phyloP scores from a whole-genome alignment of 2,888 invertebrate species.

The Sinotaia quadrata region DNA sequence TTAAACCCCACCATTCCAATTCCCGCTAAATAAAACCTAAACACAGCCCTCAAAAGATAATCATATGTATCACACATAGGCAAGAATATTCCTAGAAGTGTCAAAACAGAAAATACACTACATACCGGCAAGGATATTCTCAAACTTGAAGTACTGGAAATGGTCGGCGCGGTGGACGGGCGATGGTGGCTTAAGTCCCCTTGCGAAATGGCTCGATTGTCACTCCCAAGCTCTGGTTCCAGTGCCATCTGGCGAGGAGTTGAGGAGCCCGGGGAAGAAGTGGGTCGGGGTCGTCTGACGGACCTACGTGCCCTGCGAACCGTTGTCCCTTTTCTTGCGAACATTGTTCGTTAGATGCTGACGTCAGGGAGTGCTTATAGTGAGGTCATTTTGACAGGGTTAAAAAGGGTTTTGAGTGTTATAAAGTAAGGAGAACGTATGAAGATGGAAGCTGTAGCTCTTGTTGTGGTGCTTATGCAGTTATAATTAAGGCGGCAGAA shows the following conservation, averaged over 20 bases:
- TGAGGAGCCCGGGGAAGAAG: not conserved
- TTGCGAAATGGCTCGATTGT: conserved; percentile 4
- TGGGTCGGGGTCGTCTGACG: conserved; percentile 22
- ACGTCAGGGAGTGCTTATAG: no score
- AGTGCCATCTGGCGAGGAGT: not conserved
- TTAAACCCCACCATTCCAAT: no score
- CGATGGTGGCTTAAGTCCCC: conserved; percentile 16
- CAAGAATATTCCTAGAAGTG: not conserved
- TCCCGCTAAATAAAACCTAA: no score
- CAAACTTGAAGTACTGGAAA: conserved; percentile 10
- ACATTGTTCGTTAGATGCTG: conserved; percentile 18
- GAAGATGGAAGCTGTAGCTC: no score
- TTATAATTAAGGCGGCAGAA: no score
- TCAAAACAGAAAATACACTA: not conserved
- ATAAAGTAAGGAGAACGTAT: no score
- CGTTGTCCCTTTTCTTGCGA: conserved; percentile 33
- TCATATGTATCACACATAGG: no score
- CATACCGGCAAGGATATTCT: conserved; percentile 18
- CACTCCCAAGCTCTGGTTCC: conserved; percentile 14
- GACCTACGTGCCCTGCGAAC: conserved; percentile 26
- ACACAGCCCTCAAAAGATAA: no score
- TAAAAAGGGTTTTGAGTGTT: no score
- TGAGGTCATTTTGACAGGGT: no score
- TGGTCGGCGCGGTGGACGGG: not conserved
- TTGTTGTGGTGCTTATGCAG: no score